Conservation (phyloP, 1,140 invertebrate species). For the Hormaphis cornu region DNA sequence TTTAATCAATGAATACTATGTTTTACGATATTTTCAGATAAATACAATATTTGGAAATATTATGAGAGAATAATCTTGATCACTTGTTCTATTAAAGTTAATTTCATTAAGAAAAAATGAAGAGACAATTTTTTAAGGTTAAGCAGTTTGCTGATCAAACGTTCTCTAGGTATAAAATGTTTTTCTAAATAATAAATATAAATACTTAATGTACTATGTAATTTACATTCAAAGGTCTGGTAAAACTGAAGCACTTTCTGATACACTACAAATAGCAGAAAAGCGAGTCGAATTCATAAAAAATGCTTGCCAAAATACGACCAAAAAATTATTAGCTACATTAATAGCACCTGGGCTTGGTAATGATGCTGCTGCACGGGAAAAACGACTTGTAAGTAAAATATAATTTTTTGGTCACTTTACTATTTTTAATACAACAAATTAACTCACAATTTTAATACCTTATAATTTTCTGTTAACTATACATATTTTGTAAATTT, state of each 20-base stretch:
- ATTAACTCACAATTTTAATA: not conserved
- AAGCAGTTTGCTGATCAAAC: constrained; percentile 82
- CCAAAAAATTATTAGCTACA: constrained; percentile 46
- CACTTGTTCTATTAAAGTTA: not conserved
- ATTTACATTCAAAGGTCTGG: constrained; percentile 55
- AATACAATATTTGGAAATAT: not conserved
- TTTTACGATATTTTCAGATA: too few species aligned
- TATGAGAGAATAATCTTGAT: constrained; percentile 3
- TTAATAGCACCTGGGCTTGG: constrained; percentile 43
- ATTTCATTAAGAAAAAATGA: constrained; percentile 48
- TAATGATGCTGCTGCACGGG: constrained; percentile 56
- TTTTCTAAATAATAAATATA: too few species aligned
- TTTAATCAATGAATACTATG: too few species aligned
- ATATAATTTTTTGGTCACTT: too few species aligned
- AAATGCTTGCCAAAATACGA: constrained; percentile 51
- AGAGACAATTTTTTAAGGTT: constrained; percentile 79
- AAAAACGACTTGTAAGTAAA: constrained; percentile 58
- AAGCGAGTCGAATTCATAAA: constrained; percentile 76
- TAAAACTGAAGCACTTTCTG: constrained; percentile 73
- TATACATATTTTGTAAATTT: too few species aligned
- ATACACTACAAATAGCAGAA: constrained; percentile 77
- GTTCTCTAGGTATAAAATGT: constrained; percentile 63
- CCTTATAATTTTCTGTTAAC: not conserved
- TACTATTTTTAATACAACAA: not conserved
- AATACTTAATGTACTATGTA: not conserved